Evolutionary conservation across 2,888 invertebrate genomes (phyloP).

Genomic region (Graphium colonna): DNA sequence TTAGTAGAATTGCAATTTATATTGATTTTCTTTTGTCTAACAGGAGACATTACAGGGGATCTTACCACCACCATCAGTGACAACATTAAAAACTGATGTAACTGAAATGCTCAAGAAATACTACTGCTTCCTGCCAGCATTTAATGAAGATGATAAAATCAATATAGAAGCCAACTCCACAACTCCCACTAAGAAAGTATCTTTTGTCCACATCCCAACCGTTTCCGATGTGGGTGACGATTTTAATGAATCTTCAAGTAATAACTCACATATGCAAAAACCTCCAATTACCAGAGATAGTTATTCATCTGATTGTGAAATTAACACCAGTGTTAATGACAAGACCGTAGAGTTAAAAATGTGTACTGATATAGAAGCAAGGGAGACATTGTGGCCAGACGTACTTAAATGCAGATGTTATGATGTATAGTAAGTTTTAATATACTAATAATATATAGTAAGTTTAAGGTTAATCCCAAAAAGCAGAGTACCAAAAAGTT

Average conservation of each 20-base stretch:
- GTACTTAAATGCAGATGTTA: slow-evolving; percentile 82
- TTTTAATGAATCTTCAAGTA: slow-evolving; percentile 29
- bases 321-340: slow-evolving; percentile 52
- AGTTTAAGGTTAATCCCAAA: no score
- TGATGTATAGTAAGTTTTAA: slow-evolving; percentile 86
- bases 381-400: slow-evolving; percentile 79
- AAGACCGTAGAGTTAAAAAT: slow-evolving; percentile 55
- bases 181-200: slow-evolving; percentile 65
- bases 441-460: no score
- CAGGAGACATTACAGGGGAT: slow-evolving; percentile 84
- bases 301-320: slow-evolving; percentile 37
- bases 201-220: slow-evolving; percentile 60
- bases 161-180: slow-evolving; percentile 48
- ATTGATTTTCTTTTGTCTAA: background rate
- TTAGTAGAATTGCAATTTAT: background rate
- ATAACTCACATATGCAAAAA: slow-evolving; percentile 14
- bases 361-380: slow-evolving; percentile 57
- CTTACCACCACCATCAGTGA: slow-evolving; percentile 87
- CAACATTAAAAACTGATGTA: slow-evolving; percentile 83
- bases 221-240: slow-evolving; percentile 16
- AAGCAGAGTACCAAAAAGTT: no score
- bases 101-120: slow-evolving; percentile 82
- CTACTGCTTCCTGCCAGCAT: slow-evolving; percentile 74
- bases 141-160: slow-evolving; percentile 56
- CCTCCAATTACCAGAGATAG: slow-evolving; percentile 27